Percentiles rank a stretch among this genome's conserved stretches.
Conservation (phyloP, 2,888 invertebrate species). For the Gisinianus flammeolus region DNA sequence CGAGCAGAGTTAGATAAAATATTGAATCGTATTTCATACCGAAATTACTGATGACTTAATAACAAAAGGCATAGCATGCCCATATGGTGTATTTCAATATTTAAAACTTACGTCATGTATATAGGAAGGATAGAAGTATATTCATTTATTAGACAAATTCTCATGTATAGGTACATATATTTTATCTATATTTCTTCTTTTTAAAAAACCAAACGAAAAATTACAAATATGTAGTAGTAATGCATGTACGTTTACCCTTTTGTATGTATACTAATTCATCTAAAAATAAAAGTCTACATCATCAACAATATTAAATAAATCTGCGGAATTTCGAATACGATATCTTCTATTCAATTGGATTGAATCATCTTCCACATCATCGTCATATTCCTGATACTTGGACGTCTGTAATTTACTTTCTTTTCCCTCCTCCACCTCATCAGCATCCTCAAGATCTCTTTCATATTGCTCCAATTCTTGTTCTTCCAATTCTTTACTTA, state of each 20-base stretch:
- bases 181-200: no score
- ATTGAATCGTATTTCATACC: no score
- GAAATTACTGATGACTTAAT: no score
- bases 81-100: no score
- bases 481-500: slow-evolving; percentile 23
- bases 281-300: slow-evolving; percentile 8
- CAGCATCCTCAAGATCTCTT: slow-evolving; percentile 1
- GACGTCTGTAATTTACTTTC: not conserved
- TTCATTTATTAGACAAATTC: no score
- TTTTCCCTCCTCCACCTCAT: slow-evolving; percentile 40
- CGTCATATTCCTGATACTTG: not conserved
- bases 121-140: no score
- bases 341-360: not conserved
- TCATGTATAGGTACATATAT: no score
- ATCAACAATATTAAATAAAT: not conserved
- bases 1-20: no score
- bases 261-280: not conserved
- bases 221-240: no score
- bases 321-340: not conserved
- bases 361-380: slow-evolving; percentile 4
- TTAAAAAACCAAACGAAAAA: no score
- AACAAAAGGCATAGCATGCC: no score
- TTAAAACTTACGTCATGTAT: no score
- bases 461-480: slow-evolving; percentile 32
- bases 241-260: not conserved